These are phyloP conservation scores for Drepanosiphum platanoidis DNA, from an alignment of 2,888 invertebrate species.

Conservation along the genomic window DNA sequence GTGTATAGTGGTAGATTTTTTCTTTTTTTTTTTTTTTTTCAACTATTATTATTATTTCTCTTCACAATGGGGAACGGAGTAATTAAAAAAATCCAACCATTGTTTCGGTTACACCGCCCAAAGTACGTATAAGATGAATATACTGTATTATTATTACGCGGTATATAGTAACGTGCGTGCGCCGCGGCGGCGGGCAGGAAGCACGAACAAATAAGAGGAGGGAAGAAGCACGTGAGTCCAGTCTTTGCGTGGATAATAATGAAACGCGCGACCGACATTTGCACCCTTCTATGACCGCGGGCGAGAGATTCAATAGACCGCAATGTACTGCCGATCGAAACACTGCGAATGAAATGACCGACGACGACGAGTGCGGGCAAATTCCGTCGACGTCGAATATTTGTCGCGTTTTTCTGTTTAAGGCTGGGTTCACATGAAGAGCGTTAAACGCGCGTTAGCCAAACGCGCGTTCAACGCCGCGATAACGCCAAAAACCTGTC, in stretches of 20 bases:
- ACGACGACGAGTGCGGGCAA: no score
- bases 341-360: background rate
- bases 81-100: constrained; percentile 11
- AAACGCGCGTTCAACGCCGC: no score
- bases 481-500: no score
- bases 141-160: background rate
- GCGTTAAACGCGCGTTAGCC: no score
- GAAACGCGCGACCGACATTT: background rate
- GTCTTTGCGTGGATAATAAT: background rate
- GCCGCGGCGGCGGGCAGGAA: background rate
- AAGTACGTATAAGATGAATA: background rate
- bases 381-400: no score
- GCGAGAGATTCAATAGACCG: constrained; percentile 16
- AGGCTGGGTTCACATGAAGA: no score
- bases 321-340: background rate
- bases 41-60: background rate
- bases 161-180: background rate
- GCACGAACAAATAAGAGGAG: background rate
- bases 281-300: background rate
- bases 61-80: background rate
- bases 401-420: no score
- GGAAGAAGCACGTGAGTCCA: background rate
- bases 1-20: background rate
- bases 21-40: background rate
- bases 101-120: background rate